These are phyloP conservation scores for Polydrusus pterygomalis DNA, from an alignment of 2,888 invertebrate genomes.

Conservation along the genomic window DNA sequence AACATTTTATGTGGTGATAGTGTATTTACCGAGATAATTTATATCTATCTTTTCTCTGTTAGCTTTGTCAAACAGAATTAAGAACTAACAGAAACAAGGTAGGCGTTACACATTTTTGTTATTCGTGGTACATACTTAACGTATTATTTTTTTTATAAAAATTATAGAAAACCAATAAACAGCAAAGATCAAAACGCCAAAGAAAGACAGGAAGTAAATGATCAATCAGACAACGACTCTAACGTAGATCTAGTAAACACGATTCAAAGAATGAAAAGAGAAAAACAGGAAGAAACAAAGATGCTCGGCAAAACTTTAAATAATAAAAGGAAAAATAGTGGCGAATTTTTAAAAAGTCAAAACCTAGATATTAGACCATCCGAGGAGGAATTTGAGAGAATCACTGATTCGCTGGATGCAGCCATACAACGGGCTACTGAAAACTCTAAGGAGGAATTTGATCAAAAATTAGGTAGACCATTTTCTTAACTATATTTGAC, in stretches of 20 bases:
- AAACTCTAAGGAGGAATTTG: conserved; percentile 61
- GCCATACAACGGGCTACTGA: conserved; percentile 62
- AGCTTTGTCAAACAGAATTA: too few species aligned
- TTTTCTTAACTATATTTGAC: too few species aligned
- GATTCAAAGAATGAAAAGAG: conserved; percentile 32
- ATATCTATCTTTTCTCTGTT: too few species aligned
- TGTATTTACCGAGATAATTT: too few species aligned
- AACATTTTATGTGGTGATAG: too few species aligned
- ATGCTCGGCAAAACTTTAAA: background rate
- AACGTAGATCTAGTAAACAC: conserved; percentile 9
- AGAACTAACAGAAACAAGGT: too few species aligned
- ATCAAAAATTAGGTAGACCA: conserved; percentile 57
- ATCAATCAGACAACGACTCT: conserved; percentile 5
- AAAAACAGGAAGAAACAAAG: conserved; percentile 25
- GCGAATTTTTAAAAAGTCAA: background rate
- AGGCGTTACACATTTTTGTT: too few species aligned
- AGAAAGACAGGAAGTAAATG: background rate
- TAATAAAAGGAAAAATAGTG: conserved; percentile 16
- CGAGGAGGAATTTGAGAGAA: conserved; percentile 53
- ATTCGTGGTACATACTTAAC: too few species aligned
- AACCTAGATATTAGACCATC: conserved; percentile 17
- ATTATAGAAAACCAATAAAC: conserved; percentile 3
- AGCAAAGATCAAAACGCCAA: background rate
- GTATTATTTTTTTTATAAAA: background rate
- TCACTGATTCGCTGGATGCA: conserved; percentile 57